Conservation (phyloP, 2,113 vertebrate genomes). For the Phainopepla nitens region DNA sequence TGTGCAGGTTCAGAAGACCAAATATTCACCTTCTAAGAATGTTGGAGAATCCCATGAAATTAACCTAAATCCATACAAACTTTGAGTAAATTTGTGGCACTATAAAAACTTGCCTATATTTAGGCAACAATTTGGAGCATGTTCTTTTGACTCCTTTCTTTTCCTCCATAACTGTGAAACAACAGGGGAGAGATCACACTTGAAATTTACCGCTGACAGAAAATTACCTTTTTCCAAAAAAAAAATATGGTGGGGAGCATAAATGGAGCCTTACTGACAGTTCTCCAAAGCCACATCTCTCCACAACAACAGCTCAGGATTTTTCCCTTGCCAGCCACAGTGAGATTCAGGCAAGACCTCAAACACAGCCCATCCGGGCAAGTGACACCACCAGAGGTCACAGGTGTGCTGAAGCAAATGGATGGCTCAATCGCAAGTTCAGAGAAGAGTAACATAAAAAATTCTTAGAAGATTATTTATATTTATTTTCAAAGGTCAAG, state of each 20-base stretch:
- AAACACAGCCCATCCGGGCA: not conserved
- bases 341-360: not conserved
- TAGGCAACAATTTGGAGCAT: not conserved
- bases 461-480: not conserved
- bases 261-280: not conserved
- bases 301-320: not conserved
- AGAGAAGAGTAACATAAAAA: not conserved
- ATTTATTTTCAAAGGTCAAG: not conserved
- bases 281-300: not conserved
- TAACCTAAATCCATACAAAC: not conserved
- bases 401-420: not conserved
- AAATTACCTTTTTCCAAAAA: too few relatives aligned
- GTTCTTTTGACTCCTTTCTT: not conserved
- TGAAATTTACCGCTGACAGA: too few relatives aligned
- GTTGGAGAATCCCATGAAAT: not conserved
- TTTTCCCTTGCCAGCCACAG: not conserved
- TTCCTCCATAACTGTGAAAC: not conserved
- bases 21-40: not conserved
- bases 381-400: not conserved
- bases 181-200: rapidly evolving
- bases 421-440: not conserved
- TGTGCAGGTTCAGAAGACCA: not conserved
- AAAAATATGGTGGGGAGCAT: rapidly evolving
- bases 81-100: not conserved
- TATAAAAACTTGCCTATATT: not conserved